Percentiles rank a stretch among this genome's conserved stretches.
phyloP scores from a whole-genome alignment of 1,140 invertebrate genomes.

The Forficula auricularia region DNA sequence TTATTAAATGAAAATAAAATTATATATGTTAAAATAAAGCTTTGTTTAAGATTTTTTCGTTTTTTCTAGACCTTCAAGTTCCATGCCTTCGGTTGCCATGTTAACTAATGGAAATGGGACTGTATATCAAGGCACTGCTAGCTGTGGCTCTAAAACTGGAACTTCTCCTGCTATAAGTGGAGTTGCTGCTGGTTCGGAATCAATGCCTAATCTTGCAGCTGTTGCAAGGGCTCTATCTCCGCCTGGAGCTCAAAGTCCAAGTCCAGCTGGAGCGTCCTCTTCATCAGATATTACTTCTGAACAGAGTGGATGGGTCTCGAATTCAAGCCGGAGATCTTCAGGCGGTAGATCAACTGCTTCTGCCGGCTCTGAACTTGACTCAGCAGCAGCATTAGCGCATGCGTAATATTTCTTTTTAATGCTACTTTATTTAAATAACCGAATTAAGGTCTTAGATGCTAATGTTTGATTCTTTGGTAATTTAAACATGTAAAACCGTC shows the following conservation, averaged over 20 bases:
- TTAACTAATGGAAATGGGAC: constrained; percentile 1
- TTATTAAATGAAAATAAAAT: too few relatives aligned
- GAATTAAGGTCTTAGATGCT: too few relatives aligned
- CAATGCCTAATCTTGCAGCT: constrained; percentile 27
- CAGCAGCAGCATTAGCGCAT: constrained; percentile 13
- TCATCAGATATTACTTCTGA: constrained; percentile 25
- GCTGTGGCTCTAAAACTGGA: constrained; percentile 1
- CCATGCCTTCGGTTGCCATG: constrained; percentile 17
- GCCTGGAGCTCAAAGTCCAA: neutral
- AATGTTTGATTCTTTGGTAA: too few relatives aligned
- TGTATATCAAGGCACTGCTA: constrained; percentile 1
- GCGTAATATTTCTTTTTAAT: too few relatives aligned
- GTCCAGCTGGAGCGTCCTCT: constrained; percentile 2
- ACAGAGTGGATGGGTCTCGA: constrained; percentile 27
- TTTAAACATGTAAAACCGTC: too few relatives aligned
- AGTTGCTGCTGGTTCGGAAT: constrained; percentile 20
- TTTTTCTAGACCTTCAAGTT: too few relatives aligned
- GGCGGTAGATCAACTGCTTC: constrained; percentile 15
- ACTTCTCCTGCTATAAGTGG: neutral
- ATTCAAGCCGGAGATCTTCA: constrained; percentile 22
- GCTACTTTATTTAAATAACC: too few relatives aligned
- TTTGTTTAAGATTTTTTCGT: too few relatives aligned
- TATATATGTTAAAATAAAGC: too few relatives aligned
- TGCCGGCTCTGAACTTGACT: constrained; percentile 14
- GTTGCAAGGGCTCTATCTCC: constrained; percentile 9